phyloP scores from a whole-genome alignment of 2,888 invertebrate genomes.

The Orchesella flavescens region DNA sequence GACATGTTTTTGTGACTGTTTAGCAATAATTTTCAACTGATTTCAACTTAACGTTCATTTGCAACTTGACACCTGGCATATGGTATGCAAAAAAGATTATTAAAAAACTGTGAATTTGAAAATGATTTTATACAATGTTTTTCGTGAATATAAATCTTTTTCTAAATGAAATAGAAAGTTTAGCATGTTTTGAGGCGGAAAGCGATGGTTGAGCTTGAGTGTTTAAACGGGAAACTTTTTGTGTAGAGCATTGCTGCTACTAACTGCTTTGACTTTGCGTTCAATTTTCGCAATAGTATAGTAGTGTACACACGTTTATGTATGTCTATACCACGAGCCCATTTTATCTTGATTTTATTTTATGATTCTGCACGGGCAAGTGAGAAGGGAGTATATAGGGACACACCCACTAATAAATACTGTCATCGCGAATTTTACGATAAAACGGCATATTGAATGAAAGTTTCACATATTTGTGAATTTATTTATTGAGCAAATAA shows the following conservation, averaged over 20 bases:
- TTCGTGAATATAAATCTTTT: slow-evolving; percentile 1
- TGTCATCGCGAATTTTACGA: neutral
- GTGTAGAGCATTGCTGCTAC: too few relatives aligned
- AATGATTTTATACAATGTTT: neutral
- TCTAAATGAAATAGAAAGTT: neutral
- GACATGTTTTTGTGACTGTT: too few relatives aligned
- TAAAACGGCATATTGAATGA: too few relatives aligned
- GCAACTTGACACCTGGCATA: too few relatives aligned
- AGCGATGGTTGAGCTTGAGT: too few relatives aligned
- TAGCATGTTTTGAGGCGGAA: neutral
- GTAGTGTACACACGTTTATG: too few relatives aligned
- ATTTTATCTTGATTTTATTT: neutral
- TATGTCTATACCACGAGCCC: neutral
- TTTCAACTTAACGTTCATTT: too few relatives aligned
- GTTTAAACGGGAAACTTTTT: neutral
- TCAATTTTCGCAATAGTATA: slow-evolving; percentile 5
- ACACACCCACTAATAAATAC: slow-evolving; percentile 7
- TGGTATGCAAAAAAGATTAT: too few relatives aligned
- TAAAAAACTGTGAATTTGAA: too few relatives aligned
- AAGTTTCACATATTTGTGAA: neutral
- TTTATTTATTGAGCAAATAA: slow-evolving; percentile 1
- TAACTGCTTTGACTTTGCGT: neutral
- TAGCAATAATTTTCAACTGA: too few relatives aligned
- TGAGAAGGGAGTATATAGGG: neutral
- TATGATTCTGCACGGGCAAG: neutral